Percentiles rank a stretch among this genome's conserved stretches.
phyloP scores from a whole-genome alignment of 2,797 vertebrate genomes.

The Tamandua tetradactyla region DNA sequence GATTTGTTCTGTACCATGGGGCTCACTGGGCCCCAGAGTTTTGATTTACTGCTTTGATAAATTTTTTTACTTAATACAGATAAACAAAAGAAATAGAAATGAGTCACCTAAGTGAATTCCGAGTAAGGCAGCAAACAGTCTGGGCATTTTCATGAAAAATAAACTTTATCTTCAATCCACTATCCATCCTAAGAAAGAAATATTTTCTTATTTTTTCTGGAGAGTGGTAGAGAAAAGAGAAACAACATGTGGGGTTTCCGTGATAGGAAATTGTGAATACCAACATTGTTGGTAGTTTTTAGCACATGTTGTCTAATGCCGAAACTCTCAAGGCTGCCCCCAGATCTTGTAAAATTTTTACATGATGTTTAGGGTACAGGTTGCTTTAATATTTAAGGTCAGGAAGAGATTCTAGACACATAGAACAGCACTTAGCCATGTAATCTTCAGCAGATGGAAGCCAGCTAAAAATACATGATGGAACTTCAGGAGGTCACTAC shows the following conservation, averaged over 20 bases:
- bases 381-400: neutral
- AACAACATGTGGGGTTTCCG: neutral
- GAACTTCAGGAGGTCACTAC: neutral
- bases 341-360: neutral
- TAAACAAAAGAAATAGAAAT: neutral
- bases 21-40: neutral
- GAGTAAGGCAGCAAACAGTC: neutral
- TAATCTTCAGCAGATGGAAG: neutral
- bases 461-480: neutral
- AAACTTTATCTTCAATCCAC: neutral
- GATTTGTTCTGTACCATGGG: neutral
- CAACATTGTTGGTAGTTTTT: neutral
- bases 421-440: neutral
- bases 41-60: neutral
- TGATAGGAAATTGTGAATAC: neutral
- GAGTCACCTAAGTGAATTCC: neutral
- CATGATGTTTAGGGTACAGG: neutral
- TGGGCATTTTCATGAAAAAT: neutral
- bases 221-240: neutral
- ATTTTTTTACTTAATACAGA: neutral
- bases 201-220: neutral
- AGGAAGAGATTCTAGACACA: too few species aligned
- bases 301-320: neutral
- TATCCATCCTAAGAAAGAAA: neutral
- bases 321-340: neutral